Evolutionary conservation across 2,797 vertebrate species (phyloP).

Genomic region (Zalophus californianus): DNA sequence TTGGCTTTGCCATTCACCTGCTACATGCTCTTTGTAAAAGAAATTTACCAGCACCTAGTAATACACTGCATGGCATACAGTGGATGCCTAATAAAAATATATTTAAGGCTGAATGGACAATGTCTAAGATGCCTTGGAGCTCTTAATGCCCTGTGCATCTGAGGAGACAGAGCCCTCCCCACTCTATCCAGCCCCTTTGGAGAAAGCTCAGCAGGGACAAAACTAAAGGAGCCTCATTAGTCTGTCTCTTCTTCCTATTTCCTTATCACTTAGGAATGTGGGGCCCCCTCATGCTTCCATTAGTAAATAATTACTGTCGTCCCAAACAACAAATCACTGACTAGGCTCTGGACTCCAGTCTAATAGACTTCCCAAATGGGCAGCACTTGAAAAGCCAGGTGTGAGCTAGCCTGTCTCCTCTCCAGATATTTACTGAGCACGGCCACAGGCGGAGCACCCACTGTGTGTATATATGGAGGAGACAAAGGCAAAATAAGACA

Average conservation of each 20-base stretch:
- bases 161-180: neutral
- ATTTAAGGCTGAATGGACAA: neutral
- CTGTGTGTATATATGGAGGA: neutral
- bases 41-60: neutral
- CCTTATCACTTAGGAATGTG: slow-evolving; percentile 47
- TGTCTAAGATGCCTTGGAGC: neutral
- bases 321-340: slow-evolving; percentile 46
- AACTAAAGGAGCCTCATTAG: slow-evolving; percentile 43
- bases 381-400: neutral
- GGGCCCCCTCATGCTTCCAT: neutral
- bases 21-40: neutral
- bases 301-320: slow-evolving; percentile 40
- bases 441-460: neutral
- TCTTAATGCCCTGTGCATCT: neutral
- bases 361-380: neutral
- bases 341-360: slow-evolving; percentile 16
- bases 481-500: neutral
- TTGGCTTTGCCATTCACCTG: neutral
- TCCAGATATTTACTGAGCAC: neutral
- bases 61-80: neutral
- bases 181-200: neutral
- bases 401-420: neutral
- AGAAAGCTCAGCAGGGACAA: slow-evolving; percentile 26
- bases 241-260: slow-evolving; percentile 15
- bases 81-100: neutral